These are phyloP conservation scores for Lacanobia oleracea DNA, from an alignment of 2,888 invertebrate genomes.

Conservation along the genomic window DNA sequence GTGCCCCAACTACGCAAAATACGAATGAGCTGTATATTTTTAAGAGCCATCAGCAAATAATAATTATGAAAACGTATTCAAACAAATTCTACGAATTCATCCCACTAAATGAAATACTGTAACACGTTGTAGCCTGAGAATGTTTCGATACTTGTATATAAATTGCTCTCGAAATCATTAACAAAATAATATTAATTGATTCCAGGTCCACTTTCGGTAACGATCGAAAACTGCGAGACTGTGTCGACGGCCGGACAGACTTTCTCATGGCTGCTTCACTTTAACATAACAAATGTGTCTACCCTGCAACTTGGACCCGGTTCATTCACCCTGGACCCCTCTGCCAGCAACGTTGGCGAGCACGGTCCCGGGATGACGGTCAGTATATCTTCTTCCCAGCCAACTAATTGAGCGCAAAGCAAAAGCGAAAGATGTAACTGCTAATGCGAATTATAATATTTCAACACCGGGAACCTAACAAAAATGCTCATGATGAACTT, in stretches of 20 bases:
- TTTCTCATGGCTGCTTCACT: constrained; percentile 92
- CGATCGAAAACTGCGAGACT: constrained; percentile 90
- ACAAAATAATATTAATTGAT: constrained; percentile 57
- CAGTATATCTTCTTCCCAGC: constrained; percentile 72
- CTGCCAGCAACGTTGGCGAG: constrained; percentile 91
- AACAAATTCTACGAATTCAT: constrained; percentile 1
- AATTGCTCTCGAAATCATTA: constrained; percentile 18
- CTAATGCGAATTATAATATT: constrained; percentile 40
- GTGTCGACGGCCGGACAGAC: constrained; percentile 91
- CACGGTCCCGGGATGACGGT: constrained; percentile 92
- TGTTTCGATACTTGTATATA: not conserved
- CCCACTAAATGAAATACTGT: not conserved
- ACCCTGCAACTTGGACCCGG: constrained; percentile 90
- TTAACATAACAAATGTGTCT: constrained; percentile 90
- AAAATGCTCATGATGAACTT: constrained; percentile 7
- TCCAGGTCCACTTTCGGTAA: constrained; percentile 92
- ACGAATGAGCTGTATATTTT: not conserved
- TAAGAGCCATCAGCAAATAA: not conserved
- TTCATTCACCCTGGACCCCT: constrained; percentile 91
- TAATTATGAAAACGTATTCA: not conserved
- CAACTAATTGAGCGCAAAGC: constrained; percentile 6
- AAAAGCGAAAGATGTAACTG: constrained; percentile 48
- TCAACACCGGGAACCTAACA: not conserved
- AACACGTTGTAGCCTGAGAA: not conserved
- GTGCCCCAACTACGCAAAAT: not conserved